Evolutionary conservation across 2,113 vertebrate genomes (phyloP).

Genomic region (Cricetomys ansorgei): DNA sequence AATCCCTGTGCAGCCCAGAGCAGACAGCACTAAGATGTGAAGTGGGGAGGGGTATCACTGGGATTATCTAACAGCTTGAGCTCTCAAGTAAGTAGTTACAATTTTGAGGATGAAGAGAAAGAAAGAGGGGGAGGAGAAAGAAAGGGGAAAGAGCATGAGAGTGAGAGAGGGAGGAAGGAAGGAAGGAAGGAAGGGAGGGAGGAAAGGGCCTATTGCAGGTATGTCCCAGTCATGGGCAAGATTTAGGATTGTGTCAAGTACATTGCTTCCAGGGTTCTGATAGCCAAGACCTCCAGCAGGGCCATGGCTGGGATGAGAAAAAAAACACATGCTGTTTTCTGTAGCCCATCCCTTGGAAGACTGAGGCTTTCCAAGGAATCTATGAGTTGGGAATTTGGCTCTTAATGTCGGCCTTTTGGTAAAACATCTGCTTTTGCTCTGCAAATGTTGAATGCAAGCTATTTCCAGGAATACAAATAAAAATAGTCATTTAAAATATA

Average conservation of each 20-base stretch:
- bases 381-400: constrained; percentile 35
- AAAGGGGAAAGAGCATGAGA: too few species aligned
- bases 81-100: neutral
- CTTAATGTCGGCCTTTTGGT: neutral
- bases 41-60: neutral
- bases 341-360: neutral
- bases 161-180: too few species aligned
- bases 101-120: neutral
- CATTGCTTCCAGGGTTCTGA: neutral
- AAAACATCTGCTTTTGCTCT: constrained; percentile 61
- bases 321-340: neutral
- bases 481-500: constrained; percentile 36
- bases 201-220: neutral
- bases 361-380: constrained; percentile 20
- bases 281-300: neutral
- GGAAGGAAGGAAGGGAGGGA: too few species aligned
- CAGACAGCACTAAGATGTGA: neutral
- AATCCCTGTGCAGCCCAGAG: neutral
- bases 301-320: neutral
- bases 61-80: neutral
- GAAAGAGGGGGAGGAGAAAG: too few species aligned
- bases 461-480: constrained; percentile 64
- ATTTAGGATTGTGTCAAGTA: neutral
- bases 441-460: constrained; percentile 43
- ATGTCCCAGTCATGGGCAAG: neutral